phyloP scores from a whole-genome alignment of 2,797 vertebrate species.

The Sparus aurata region DNA sequence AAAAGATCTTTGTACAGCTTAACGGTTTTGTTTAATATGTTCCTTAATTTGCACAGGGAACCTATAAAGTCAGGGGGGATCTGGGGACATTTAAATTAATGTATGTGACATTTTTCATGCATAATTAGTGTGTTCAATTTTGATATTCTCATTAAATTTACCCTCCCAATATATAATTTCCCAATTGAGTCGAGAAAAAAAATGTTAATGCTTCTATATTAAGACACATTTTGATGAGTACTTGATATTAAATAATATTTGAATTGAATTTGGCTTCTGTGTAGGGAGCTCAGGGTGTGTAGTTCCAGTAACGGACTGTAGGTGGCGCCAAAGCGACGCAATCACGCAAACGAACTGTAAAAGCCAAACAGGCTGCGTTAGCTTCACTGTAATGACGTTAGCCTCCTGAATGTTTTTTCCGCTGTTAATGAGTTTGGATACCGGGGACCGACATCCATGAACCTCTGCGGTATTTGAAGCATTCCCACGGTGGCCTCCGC shows the following conservation, averaged over 20 bases:
- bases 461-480: conserved; percentile 16
- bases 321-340: conserved; percentile 50
- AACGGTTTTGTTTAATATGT: too few relatives aligned
- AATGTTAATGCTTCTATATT: too few relatives aligned
- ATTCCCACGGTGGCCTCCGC: conserved; percentile 12
- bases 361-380: conserved; percentile 60
- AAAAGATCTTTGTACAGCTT: too few relatives aligned
- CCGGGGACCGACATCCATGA: conserved; percentile 45
- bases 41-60: too few relatives aligned
- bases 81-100: too few relatives aligned
- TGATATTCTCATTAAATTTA: too few relatives aligned
- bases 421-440: conserved; percentile 56
- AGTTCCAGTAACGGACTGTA: not conserved
- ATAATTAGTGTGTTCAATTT: too few relatives aligned
- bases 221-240: too few relatives aligned
- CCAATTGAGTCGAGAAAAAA: too few relatives aligned
- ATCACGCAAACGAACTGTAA: conserved; percentile 40
- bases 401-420: conserved; percentile 67
- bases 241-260: not conserved
- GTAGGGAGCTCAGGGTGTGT: not conserved
- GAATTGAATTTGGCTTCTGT: not conserved
- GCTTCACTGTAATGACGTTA: conserved; percentile 71
- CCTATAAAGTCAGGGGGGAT: too few relatives aligned
- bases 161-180: too few relatives aligned
- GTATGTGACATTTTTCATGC: too few relatives aligned